A percentile compares a stretch with the other conserved stretches of the same genome.
Evolutionary conservation across 1,140 invertebrate species (phyloP).

Genomic region (Halictus rubicundus): DNA sequence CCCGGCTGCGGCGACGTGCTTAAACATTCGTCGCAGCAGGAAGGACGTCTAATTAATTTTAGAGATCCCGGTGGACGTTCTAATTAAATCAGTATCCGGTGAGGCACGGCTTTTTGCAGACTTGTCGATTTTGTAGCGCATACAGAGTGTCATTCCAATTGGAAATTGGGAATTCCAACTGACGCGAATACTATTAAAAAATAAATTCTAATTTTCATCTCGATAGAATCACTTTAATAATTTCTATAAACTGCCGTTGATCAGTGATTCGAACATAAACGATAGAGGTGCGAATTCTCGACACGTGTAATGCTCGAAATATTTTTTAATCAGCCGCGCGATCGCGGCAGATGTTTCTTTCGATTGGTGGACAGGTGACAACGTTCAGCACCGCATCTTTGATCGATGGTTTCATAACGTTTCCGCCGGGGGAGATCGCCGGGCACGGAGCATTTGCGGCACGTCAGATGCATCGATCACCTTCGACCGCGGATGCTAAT

Average conservation of each 20-base stretch:
- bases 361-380: background rate
- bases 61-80: background rate
- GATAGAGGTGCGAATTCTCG: too few species aligned
- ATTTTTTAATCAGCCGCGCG: background rate
- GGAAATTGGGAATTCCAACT: too few species aligned
- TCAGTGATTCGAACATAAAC: too few species aligned
- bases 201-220: too few species aligned
- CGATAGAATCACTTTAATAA: too few species aligned
- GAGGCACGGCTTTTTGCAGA: too few species aligned
- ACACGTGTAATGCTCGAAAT: background rate
- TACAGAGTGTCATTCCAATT: too few species aligned
- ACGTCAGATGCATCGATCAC: slow-evolving; percentile 5
- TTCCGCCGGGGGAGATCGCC: background rate
- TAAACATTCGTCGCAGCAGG: background rate
- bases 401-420: background rate
- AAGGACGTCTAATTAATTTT: background rate
- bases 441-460: background rate
- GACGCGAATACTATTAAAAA: too few species aligned
- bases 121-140: too few species aligned
- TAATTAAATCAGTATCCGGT: background rate
- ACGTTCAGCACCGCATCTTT: background rate
- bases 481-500: slow-evolving; percentile 5
- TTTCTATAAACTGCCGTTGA: too few species aligned
- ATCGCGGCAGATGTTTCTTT: background rate
- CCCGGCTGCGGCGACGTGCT: background rate